Base-by-base conservation (phyloP, 2,888 invertebrate genomes). In the Glyphotaelius pellucidus region DNA sequence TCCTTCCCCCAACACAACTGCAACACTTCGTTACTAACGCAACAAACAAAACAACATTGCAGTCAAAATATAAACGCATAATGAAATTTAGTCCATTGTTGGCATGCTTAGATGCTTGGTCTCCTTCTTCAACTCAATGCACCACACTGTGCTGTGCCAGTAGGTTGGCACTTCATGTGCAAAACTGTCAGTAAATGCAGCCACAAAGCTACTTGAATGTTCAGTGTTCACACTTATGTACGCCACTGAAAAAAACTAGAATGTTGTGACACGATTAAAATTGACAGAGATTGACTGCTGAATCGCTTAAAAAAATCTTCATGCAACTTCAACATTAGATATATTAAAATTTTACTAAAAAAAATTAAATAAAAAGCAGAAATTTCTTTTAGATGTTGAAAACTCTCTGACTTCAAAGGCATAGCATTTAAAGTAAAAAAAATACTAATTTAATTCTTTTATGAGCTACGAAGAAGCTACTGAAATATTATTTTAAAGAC, bases 41-140 rank as follows among this genome's bases (percentile, higher is more conserved):
- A 89, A 38, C 35, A 89, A 89, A 89, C 35, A 89, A 67, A 79
- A 79, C 80, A 32, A 35, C 4, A 3, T 79, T 35, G n/a, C 32
- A 89, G 80, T 89, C 88, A 80, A 89, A 89, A 89, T 80, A 89
- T 19, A 25, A 89, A 67, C 1, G 32, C 25, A n/a, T 19, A 79
- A 32, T 35, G 88, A 80, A 80, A 89, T 79, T 89, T 80, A 30
- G 19, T 14, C 4, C 79, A n/a, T 35, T n/a, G 88, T 89, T 31
- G 35, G 31, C 79, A 35, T 38, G n/a, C 67, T 67, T 80, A 35
- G 67, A 5, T 79, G 79, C 88, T 32, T 88, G 25, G 25, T 12
- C 80, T 25, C 19, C 19, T 79, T 80, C 88, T 89, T 89, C n/a
- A 79, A 32, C 1, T 12, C 79, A 11, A 38, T 80, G 80, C 79